These are phyloP conservation scores for Tenrec ecaudatus DNA, from an alignment of 2,113 vertebrate genomes.

Conservation along the genomic window DNA sequence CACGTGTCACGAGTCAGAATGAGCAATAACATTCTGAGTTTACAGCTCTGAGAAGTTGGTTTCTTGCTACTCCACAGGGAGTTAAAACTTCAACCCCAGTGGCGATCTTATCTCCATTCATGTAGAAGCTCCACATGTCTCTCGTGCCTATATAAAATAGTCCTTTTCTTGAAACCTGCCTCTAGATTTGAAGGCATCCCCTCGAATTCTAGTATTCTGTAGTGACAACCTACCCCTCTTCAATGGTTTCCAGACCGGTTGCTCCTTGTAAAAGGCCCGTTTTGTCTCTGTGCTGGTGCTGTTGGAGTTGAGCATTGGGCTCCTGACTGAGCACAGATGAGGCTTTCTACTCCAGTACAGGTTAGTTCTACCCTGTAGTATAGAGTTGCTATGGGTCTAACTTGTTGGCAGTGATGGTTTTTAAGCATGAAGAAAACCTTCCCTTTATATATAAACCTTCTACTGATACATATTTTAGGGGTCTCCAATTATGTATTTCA, in stretches of 20 bases:
- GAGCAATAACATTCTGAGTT: neutral
- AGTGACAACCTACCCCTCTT: neutral
- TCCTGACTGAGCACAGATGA: too few species aligned
- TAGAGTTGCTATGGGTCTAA: too few species aligned
- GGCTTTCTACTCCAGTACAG: too few species aligned
- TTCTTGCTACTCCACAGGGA: neutral
- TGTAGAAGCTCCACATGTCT: neutral
- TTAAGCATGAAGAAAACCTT: neutral
- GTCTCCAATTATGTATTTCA: slow-evolving; percentile 37
- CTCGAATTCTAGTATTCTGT: slow-evolving; percentile 38
- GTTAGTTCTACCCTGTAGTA: too few species aligned
- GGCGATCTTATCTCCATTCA: neutral
- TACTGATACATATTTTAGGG: slow-evolving; percentile 4
- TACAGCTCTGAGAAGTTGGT: slow-evolving; percentile 24
- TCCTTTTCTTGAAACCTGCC: slow-evolving; percentile 23
- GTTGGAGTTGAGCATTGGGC: too few species aligned
- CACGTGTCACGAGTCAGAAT: neutral
- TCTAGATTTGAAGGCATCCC: neutral
- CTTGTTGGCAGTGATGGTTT: too few species aligned
- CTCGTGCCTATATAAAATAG: neutral
- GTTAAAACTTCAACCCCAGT: neutral
- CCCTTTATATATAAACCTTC: neutral
- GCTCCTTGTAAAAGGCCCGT: neutral
- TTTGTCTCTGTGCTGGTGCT: slow-evolving; percentile 5
- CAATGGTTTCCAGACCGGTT: slow-evolving; percentile 23